Evolutionary conservation across 2,113 vertebrate species (phyloP).

Genomic region (Pluvianellus socialis): DNA sequence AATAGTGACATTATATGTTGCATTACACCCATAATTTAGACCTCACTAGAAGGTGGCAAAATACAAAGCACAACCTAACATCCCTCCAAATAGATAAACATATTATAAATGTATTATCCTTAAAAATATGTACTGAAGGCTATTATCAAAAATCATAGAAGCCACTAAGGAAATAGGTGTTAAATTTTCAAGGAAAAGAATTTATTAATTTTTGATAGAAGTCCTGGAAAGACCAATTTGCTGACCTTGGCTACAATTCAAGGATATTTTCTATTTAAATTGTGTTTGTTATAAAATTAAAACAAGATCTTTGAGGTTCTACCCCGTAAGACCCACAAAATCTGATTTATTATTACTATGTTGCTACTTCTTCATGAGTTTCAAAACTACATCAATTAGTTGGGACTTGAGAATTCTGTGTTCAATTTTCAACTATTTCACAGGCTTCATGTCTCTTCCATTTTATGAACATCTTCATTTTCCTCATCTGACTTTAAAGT

Average conservation of each 20-base stretch:
- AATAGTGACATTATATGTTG: background rate
- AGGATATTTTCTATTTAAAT: background rate
- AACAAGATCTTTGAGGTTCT: background rate
- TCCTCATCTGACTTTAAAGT: background rate
- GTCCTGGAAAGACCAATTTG: background rate
- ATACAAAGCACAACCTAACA: background rate
- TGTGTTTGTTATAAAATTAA: background rate
- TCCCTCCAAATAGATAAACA: background rate
- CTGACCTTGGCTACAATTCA: background rate
- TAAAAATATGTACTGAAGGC: background rate
- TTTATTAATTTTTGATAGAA: background rate
- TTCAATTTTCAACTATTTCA: background rate
- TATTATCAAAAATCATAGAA: background rate
- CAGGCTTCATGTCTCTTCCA: background rate
- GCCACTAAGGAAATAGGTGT: background rate
- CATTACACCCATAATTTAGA: background rate
- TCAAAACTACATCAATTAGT: background rate
- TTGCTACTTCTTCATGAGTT: background rate
- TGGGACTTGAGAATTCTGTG: background rate
- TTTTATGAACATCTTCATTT: background rate
- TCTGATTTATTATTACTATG: background rate
- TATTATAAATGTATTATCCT: background rate
- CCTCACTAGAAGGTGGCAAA: background rate
- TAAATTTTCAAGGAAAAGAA: background rate
- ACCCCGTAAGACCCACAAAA: background rate